phyloP scores from a whole-genome alignment of 2,797 vertebrate genomes.

The Ceryle rudis region DNA sequence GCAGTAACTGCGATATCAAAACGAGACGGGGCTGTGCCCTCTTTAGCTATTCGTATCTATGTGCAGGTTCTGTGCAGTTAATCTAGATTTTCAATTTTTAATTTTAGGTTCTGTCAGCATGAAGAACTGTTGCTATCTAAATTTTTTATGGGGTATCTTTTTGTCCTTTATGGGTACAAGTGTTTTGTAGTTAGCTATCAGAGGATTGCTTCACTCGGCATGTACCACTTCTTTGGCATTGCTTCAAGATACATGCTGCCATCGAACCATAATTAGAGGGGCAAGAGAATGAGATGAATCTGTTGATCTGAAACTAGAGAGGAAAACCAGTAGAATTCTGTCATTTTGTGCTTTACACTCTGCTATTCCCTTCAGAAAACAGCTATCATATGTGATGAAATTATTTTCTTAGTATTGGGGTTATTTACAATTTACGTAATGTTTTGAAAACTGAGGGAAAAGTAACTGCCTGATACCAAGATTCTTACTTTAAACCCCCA shows the following conservation, averaged over 20 bases:
- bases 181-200: neutral
- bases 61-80: neutral
- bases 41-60: neutral
- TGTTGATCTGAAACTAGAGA: neutral
- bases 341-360: neutral
- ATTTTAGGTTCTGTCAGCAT: conserved; percentile 1
- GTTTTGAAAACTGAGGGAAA: neutral
- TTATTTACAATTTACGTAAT: neutral
- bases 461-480: neutral
- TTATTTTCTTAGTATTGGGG: neutral
- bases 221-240: neutral
- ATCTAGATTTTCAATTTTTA: neutral
- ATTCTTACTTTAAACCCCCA: neutral
- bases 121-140: neutral
- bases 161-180: neutral
- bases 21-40: neutral
- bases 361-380: neutral
- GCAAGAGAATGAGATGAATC: neutral
- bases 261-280: neutral
- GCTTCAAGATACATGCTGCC: neutral
- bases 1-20: neutral
- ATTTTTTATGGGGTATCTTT: neutral
- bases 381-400: neutral
- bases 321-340: neutral
- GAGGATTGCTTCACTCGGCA: neutral